Evolutionary conservation across 2,113 vertebrate genomes (phyloP), one percentile per base, ranked within the genome.

Genomic region (Calidris pugnax): DNA sequence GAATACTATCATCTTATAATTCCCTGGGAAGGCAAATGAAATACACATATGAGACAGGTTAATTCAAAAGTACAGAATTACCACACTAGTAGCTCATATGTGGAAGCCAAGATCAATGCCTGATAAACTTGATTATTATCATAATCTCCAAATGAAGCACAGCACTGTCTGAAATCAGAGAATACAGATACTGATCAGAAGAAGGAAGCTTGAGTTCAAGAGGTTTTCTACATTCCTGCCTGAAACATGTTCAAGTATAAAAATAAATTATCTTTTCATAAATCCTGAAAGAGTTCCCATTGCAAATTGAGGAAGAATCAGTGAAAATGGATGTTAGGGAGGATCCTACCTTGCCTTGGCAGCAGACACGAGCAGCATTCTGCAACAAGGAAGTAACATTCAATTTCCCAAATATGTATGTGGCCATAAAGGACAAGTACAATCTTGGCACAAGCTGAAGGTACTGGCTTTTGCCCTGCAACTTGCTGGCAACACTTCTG

Each of bases 151-250:
- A 81, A 71, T 62, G 27, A 60, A 86, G 57, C 15, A 26, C 9
- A 12, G 3, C 9, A 53, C 24, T 15, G 1, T 80, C 16, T 81
- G 48, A 66, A 89, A 69, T 22, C 9, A 33, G 20, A 90, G 17
- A 53, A 74, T 32, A 62, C 22, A 55, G n/a, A 26, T 50, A 53
- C 8, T 0, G 0, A 0, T 50, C 50, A 87, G n/a, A 43, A 88
- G n/a, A 80, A 84, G n/a, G 35, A 93, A 81, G 17, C 39, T n/a
- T 74, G 37, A 93, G 39, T 6, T 77, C 33, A 66, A 43, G 14
- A 71, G 10, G 4, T 75, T 81, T 74, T 66, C 60, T 71, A 22
- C 4, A 1, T 5, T 90, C 28, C 45, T 86, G 45, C 32, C 24
- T 84, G 47, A 74, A 85, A 94, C 1, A 18, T 14, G 48, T 43